A percentile compares a stretch with the other conserved stretches of the same genome.
phyloP scores from a whole-genome alignment of 2,797 vertebrate genomes.

The Pterois miles region DNA sequence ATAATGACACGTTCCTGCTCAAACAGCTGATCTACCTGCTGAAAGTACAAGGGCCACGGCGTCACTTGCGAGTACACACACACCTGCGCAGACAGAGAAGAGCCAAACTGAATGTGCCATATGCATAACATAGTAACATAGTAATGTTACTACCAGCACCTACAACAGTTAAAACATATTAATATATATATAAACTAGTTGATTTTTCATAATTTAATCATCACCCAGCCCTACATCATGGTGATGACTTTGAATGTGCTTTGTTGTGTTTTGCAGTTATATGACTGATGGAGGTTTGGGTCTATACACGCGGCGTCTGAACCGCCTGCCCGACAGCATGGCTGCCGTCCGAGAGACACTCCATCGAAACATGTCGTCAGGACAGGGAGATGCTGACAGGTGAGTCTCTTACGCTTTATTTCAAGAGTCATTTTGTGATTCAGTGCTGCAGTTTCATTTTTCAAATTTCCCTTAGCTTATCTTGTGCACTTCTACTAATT shows the following conservation, averaged over 20 bases:
- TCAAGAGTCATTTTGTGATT: not conserved
- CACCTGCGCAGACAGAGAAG: too few species aligned
- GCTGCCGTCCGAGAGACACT: conserved; percentile 91
- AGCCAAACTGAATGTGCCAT: too few species aligned
- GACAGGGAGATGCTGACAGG: conserved; percentile 97
- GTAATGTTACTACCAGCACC: too few species aligned
- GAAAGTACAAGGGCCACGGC: too few species aligned
- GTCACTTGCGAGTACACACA: too few species aligned
- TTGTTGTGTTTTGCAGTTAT: conserved; percentile 84
- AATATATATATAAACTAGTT: too few species aligned
- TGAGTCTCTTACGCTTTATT: conserved; percentile 57
- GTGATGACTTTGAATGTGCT: not conserved
- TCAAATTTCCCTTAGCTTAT: not conserved
- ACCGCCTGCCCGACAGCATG: conserved; percentile 93
- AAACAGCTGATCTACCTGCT: too few species aligned
- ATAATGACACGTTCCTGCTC: too few species aligned
- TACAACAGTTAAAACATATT: too few species aligned
- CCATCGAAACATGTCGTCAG: conserved; percentile 87
- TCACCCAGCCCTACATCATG: too few species aligned
- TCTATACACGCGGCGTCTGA: conserved; percentile 92
- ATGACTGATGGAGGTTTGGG: conserved; percentile 96
- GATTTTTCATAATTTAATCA: too few species aligned
- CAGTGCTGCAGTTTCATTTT: not conserved
- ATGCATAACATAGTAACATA: too few species aligned
- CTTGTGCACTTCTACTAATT: not conserved